Evolutionary conservation across 2,113 vertebrate genomes (phyloP).

Genomic region (Pogona vitticeps): DNA sequence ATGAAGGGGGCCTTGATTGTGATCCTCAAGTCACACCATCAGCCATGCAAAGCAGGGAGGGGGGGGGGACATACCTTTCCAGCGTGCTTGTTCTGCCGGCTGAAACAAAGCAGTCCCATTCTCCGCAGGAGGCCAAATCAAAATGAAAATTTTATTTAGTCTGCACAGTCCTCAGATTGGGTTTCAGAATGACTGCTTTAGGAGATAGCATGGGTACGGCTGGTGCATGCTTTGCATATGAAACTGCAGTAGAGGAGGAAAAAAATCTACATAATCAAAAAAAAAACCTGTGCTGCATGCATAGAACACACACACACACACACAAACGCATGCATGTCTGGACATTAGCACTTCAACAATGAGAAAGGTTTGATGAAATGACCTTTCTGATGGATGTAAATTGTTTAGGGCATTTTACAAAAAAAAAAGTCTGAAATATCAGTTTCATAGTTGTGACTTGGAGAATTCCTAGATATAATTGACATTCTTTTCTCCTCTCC

Average conservation of each 20-base stretch:
- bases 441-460: slow-evolving; percentile 53
- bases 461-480: slow-evolving; percentile 48
- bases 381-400: slow-evolving; percentile 57
- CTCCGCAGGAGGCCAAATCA: slow-evolving; percentile 92
- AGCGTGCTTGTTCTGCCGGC: slow-evolving; percentile 84
- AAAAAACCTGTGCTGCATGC: slow-evolving; percentile 81
- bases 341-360: slow-evolving; percentile 63
- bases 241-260: slow-evolving; percentile 80
- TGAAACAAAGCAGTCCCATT: slow-evolving; percentile 89
- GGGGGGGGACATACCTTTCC: slow-evolving; percentile 83
- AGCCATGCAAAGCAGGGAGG: slow-evolving; percentile 81
- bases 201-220: slow-evolving; percentile 85
- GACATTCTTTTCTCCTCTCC: background rate
- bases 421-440: slow-evolving; percentile 50
- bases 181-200: slow-evolving; percentile 88
- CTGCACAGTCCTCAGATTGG: slow-evolving; percentile 89
- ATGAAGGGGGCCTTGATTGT: slow-evolving; percentile 73
- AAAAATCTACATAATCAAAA: slow-evolving; percentile 86
- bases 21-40: slow-evolving; percentile 81
- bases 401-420: slow-evolving; percentile 53
- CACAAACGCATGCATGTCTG: slow-evolving; percentile 38
- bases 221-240: slow-evolving; percentile 88
- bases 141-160: slow-evolving; percentile 93
- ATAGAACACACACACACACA: slow-evolving; percentile 61
- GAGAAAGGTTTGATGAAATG: slow-evolving; percentile 61